Evolutionary conservation across 2,113 vertebrate species (phyloP), one percentile per base, ranked within the genome.

Genomic region (Lutjanus erythropterus): DNA sequence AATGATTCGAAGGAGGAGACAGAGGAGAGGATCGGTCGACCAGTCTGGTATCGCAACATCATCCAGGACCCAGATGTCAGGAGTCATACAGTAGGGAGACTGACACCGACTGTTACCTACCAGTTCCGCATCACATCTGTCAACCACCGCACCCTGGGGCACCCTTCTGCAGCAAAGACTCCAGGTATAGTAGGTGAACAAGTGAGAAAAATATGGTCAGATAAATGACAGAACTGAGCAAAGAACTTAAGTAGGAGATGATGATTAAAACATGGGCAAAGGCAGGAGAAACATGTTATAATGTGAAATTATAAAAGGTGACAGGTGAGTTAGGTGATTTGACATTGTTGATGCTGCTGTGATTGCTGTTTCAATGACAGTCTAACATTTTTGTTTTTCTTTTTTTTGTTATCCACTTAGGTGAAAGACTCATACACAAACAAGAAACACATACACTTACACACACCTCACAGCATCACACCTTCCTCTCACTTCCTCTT

Each of bases 121-220:
- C 94, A 95, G 71, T 96, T 99, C 89, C 95, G 96, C 1, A 72
- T 98, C 84, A 90, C 93, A 80, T 96, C 96, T 9, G 84, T 98
- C 84, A 99, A 98, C 89, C 96, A 97, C 89, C 95, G 92, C 75
- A 97, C 96, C 2, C 75, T 93, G 0, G 97, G 97, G 85, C 84
- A 96, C 61, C 96, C 97, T 2, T 99, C 97, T 6, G 94, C 95
- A 82, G 90, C 93, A 82, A 96, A 95, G 93, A 97, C 89, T 66
- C 97, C 98, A 97, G 97, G 97, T 98, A 96, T 15, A 75, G 55
- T 16, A 19, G 16, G 53, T 60, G 29, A 33, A 25, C 23, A 21
- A 77, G 35, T 29, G 31, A 33, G 58, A 29, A 44, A 39, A 29
- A 9, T 61, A 12, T 50, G 27, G n/a, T 71, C 25, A 80, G 39